Conservation (phyloP, 2,888 invertebrate genomes). For the Lapara coniferarum region DNA sequence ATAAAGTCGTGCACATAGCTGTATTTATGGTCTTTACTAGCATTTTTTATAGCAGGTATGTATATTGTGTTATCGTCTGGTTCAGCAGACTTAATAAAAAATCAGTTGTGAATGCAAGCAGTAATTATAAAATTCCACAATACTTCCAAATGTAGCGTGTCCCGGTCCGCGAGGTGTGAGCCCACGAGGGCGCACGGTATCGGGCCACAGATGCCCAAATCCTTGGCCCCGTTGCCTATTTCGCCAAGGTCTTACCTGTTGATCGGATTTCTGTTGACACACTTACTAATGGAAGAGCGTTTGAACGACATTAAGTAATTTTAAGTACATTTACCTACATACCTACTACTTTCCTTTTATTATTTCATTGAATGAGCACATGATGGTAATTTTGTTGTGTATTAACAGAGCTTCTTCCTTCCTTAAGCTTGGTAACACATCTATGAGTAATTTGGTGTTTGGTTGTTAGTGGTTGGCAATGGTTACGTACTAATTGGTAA, state of each 20-base stretch:
- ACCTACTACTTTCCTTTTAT: not conserved
- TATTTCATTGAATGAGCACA: not conserved
- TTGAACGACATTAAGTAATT: not conserved
- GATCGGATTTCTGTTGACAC: slow-evolving; percentile 43
- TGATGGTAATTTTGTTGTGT: not conserved
- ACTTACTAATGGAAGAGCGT: not conserved
- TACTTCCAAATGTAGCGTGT: not conserved
- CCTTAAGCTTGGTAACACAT: too few species aligned
- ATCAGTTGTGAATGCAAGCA: not conserved
- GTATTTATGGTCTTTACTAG: too few species aligned
- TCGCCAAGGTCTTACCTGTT: slow-evolving; percentile 57
- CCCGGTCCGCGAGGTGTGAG: not conserved
- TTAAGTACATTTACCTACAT: too few species aligned
- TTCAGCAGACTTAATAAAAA: too few species aligned
- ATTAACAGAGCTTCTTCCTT: too few species aligned
- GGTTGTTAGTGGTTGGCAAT: too few species aligned
- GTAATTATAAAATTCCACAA: not conserved
- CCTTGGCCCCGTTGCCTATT: slow-evolving; percentile 63
- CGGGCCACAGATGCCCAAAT: slow-evolving; percentile 43
- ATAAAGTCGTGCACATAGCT: too few species aligned
- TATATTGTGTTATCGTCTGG: too few species aligned
- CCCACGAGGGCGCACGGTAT: not conserved
- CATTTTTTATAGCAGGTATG: too few species aligned
- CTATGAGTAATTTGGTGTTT: too few species aligned
- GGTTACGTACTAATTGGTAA: too few species aligned